Evolutionary conservation across 92 coral and sea anemone genomes (phyloP).

Genomic region (Anthopleura xanthogrammica): DNA sequence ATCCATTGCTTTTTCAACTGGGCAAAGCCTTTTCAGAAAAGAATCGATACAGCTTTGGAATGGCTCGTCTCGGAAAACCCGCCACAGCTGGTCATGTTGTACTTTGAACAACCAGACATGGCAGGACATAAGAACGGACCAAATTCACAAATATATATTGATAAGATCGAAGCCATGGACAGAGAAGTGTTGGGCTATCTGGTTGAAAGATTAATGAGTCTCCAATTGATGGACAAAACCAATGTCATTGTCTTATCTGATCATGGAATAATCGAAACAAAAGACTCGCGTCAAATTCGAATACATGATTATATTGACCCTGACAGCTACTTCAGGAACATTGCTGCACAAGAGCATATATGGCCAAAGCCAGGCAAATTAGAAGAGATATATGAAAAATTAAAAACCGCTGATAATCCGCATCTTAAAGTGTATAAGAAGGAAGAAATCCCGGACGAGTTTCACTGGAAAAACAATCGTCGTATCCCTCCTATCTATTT

Average conservation of each 20-base stretch:
- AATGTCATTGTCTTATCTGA: slow-evolving; percentile 82
- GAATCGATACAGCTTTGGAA: slow-evolving; percentile 69
- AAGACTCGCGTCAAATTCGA: slow-evolving; percentile 53
- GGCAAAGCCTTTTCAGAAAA: slow-evolving; percentile 47
- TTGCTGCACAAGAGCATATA: slow-evolving; percentile 55
- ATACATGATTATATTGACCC: slow-evolving; percentile 63
- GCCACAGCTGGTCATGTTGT: slow-evolving; percentile 64
- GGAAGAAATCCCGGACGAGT: slow-evolving; percentile 71
- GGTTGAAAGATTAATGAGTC: background rate
- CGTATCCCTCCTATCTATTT: slow-evolving; percentile 83
- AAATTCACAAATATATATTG: slow-evolving; percentile 39
- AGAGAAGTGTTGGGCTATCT: slow-evolving; percentile 79
- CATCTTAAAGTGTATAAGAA: slow-evolving; percentile 76
- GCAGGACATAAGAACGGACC: slow-evolving; percentile 72
- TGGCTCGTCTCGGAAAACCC: slow-evolving; percentile 72
- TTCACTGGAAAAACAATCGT: slow-evolving; percentile 80
- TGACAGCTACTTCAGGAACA: slow-evolving; percentile 55
- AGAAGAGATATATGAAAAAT: slow-evolving; percentile 60
- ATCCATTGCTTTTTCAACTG: slow-evolving; percentile 60
- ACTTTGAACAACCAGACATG: slow-evolving; percentile 62
- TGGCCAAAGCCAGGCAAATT: slow-evolving; percentile 68
- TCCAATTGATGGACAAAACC: slow-evolving; percentile 55
- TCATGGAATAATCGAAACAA: slow-evolving; percentile 83
- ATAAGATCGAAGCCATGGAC: slow-evolving; percentile 62
- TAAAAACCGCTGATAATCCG: slow-evolving; percentile 58